phyloP scores from a whole-genome alignment of 2,888 invertebrate genomes.

The Ophion ellenae region DNA sequence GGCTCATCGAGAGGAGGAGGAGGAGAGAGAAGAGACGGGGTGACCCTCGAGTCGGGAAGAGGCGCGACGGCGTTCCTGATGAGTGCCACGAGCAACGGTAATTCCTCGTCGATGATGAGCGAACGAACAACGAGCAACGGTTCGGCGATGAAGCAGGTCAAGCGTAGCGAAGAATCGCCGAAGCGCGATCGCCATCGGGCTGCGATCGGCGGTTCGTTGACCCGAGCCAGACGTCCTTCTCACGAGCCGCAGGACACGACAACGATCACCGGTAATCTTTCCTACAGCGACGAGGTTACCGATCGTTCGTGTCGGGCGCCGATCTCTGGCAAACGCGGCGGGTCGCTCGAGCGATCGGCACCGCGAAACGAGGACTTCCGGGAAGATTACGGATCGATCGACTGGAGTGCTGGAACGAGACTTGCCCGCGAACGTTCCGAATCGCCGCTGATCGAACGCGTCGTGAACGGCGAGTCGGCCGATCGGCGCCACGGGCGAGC shows the following conservation, averaged over 20 bases:
- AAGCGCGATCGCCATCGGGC: conserved; percentile 45
- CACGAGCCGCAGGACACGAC: conserved; percentile 39
- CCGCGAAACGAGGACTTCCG: conserved; percentile 47
- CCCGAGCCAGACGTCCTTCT: conserved; percentile 54
- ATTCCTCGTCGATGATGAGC: conserved; percentile 48
- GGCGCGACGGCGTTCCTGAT: conserved; percentile 43
- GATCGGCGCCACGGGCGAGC: conserved; percentile 14
- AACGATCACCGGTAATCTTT: conserved; percentile 21
- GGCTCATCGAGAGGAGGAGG: conserved; percentile 22
- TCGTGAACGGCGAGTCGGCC: conserved; percentile 39
- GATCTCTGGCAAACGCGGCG: conserved; percentile 49
- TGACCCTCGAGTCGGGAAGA: conserved; percentile 31
- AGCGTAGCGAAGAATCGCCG: conserved; percentile 55
- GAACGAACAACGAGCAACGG: conserved; percentile 60
- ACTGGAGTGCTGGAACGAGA: conserved; percentile 50
- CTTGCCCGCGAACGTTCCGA: conserved; percentile 64
- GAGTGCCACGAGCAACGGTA: conserved; percentile 64
- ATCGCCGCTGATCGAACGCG: conserved; percentile 45
- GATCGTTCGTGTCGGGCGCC: conserved; percentile 36
- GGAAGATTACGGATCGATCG: conserved; percentile 47
- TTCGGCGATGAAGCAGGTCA: conserved; percentile 67
- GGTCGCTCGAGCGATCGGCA: conserved; percentile 37
- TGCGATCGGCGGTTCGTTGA: conserved; percentile 59
- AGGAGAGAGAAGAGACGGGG: conserved; percentile 43
- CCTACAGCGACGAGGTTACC: conserved; percentile 27